Evolutionary conservation across 2,797 vertebrate species (phyloP).

Genomic region (Lophius americanus): DNA sequence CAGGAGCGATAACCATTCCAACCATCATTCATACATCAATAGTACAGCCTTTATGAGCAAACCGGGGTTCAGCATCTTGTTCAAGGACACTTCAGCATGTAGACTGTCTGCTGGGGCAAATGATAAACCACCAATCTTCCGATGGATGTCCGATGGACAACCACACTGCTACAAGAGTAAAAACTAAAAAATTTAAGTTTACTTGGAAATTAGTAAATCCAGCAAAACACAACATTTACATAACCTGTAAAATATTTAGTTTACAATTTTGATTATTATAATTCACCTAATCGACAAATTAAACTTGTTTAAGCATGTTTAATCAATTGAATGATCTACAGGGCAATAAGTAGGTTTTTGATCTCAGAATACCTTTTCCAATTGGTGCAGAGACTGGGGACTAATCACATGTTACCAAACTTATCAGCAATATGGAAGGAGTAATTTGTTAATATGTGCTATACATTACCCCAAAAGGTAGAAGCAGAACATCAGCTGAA

Average conservation of each 20-base stretch:
- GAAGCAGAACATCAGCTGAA: conserved; percentile 49
- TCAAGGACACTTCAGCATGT: no score
- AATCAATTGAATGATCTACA: conserved; percentile 8
- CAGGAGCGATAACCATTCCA: no score
- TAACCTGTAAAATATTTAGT: not conserved
- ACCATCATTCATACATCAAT: no score
- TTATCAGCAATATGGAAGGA: not conserved
- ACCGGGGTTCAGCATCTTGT: no score
- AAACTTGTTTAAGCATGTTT: not conserved
- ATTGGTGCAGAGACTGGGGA: not conserved
- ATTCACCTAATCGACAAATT: conserved; percentile 4
- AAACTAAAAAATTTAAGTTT: no score
- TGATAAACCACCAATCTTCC: no score
- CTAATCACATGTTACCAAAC: no score
- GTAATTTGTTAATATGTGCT: conserved; percentile 47
- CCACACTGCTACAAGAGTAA: no score
- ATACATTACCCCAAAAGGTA: conserved; percentile 44
- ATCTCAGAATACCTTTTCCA: conserved; percentile 8
- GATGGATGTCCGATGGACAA: no score
- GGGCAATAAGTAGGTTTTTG: not conserved
- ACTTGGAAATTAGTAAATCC: not conserved
- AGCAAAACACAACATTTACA: not conserved
- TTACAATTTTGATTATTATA: not conserved
- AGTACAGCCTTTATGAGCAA: no score
- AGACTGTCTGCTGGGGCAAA: no score